Base-by-base conservation (phyloP, 1,140 invertebrate species). In the Hermetia illucens region DNA sequence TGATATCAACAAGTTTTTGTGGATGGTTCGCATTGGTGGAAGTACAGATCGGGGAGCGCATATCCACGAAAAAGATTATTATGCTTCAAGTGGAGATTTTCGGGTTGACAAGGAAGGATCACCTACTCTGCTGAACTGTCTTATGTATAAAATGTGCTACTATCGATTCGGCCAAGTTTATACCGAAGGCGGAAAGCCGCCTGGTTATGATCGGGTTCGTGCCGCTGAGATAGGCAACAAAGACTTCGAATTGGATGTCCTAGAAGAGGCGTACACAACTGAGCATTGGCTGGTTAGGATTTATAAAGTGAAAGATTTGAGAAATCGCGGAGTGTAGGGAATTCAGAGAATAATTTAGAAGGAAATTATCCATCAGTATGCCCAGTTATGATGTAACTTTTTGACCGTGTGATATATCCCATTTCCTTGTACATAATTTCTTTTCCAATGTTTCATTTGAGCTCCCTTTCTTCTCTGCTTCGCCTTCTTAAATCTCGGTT, bases 21-120 rank as follows among this genome's bases (percentile, higher is more conserved):
- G 93, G 93, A 98, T 98, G 93, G 93, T 98, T 5, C 75, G 93
- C 42, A 98, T 98, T 60, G 93, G 91, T 45, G 93, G 92, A 41
- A 92, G 87, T 54, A 98, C 92, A 16, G 90, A 95, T 43, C 75
- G 82, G 49, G 92, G 93, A 24, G 75, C 76, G 32, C 89, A 96
- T 56, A 97, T 98, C 49, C 87, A 90, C 53, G 94, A 98, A 65
- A 79, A 78, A 54, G 91, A 97, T 68, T 98, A 97, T 61, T 98
- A 94, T 66, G 92, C 89, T 21, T 71, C 85, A 1, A 79, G 77
- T 41, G 93, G 92, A 4, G 92, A 96, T 69, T 97, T 96, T 60
- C 67, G 91, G 44, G 82, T 95, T 5, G 93, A 97, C 55, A 79
- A 79, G 47, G 87, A 92, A 56, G 89, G 89, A 27, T 85, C 88